phyloP scores from a whole-genome alignment of 2,113 vertebrate genomes.

The Leucopsar rothschildi region DNA sequence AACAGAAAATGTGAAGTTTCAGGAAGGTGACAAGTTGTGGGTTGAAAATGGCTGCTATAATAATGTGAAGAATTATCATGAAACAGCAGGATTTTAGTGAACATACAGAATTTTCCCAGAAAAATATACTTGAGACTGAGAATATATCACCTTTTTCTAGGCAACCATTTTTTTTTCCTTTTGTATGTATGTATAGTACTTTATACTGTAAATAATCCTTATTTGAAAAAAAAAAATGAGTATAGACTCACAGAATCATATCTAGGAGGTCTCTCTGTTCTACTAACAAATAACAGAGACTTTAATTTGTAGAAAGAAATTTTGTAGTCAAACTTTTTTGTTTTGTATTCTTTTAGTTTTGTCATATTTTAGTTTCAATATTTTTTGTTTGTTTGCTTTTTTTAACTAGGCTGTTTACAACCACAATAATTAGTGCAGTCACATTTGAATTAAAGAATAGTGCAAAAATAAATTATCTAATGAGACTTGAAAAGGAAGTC shows the following conservation, averaged over 20 bases:
- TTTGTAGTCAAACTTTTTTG: not conserved
- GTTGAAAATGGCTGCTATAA: not conserved
- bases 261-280: not conserved
- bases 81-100: not conserved
- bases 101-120: not conserved
- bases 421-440: not conserved
- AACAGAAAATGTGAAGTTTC: not conserved
- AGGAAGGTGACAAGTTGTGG: not conserved
- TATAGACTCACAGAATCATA: not conserved
- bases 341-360: not conserved
- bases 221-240: not conserved
- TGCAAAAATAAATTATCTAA: not conserved
- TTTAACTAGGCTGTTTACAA: not conserved
- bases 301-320: not conserved
- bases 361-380: not conserved
- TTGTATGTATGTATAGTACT: not conserved
- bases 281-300: not conserved
- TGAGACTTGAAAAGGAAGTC: not conserved
- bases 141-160: not conserved
- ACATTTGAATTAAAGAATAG: not conserved
- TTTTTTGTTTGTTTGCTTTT: not conserved
- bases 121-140: not conserved
- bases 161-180: accelerated
- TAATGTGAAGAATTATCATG: not conserved
- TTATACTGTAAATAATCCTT: not conserved